Evolutionary conservation across 2,888 invertebrate species (phyloP), one percentile per base, ranked within the genome.

Genomic region (Caenorhabditis sp.): DNA sequence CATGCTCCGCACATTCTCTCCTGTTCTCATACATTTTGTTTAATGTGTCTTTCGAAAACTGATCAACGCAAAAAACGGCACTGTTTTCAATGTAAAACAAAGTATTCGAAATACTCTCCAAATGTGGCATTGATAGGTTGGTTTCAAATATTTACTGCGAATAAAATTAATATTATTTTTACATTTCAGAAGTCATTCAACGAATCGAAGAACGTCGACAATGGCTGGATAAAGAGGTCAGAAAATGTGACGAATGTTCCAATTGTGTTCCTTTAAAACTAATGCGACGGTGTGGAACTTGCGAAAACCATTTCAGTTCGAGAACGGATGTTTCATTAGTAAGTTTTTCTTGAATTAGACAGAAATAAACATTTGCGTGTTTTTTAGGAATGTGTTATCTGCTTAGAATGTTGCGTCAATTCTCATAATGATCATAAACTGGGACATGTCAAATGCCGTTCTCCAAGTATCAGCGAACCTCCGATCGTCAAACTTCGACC

Each of bases 371-470:
- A 12, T 5, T 23, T 53, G 5, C 25, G 14, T 10, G 14, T 8
- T 50, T 63, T 63, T 17, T 21, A 70, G 70, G 71, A 71, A 23
- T 71, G 71, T 36, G 63, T 71, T 7, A 57, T 71, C 12, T 85
- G 85, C 59, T 67, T 85, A 31, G 85, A 85, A 64, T 85, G 85
- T 59, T 85, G 85, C 71, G 85, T 85, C 20, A 83, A 84, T 56
- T 58, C 67, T n/a, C 85, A 85, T 68, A 85, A 85, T 67, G 83
- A 83, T 20, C 85, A 85, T 61, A 63, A 58, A 10, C 72, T 85
- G 17, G 3, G 12, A 36, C 66, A 26, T 3, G 49, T 59, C 20
- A 27, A 17, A 17, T 59, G 61, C 26, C 36, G 57, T 8, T 14
- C 70, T 3, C 21, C 66, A 31, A 61, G 65, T n/a, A 66, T 66